Evolutionary conservation across 2,888 invertebrate species (phyloP).

Genomic region (Drosophila mulleri): DNA sequence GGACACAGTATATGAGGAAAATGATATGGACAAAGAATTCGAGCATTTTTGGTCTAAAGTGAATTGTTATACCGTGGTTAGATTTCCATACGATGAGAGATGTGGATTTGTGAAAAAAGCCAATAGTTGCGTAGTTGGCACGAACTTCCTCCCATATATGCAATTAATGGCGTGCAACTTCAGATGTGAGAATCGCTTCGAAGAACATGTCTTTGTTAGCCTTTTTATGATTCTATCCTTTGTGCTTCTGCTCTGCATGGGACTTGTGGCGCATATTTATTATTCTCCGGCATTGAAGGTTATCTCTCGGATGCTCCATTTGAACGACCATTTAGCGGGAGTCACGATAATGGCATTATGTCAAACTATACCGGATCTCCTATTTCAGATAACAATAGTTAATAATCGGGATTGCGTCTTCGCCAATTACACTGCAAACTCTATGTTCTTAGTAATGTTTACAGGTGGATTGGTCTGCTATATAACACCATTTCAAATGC

Average conservation of each 20-base stretch:
- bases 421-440: conserved; percentile 21
- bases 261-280: conserved; percentile 31
- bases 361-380: conserved; percentile 45
- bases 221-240: conserved; percentile 15
- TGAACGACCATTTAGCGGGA: conserved; percentile 52
- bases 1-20: neutral
- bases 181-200: conserved; percentile 28
- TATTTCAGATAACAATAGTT: conserved; percentile 6
- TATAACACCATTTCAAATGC: conserved; percentile 45
- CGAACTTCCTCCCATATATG: conserved; percentile 48
- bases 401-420: conserved; percentile 11
- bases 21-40: conserved; percentile 37
- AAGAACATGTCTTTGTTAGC: conserved; percentile 27
- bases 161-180: conserved; percentile 28
- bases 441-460: conserved; percentile 44
- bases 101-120: conserved; percentile 39
- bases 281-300: conserved; percentile 43
- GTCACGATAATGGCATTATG: conserved; percentile 47
- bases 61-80: conserved; percentile 36
- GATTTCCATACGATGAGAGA: conserved; percentile 32
- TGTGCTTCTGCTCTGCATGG: conserved; percentile 25
- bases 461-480: conserved; percentile 44
- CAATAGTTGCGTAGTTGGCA: conserved; percentile 25
- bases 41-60: conserved; percentile 28
- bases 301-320: conserved; percentile 29